Percentiles rank a stretch among this genome's conserved stretches.
Evolutionary conservation across 2,888 invertebrate species (phyloP).

Genomic region (Mesorhabditis belari): DNA sequence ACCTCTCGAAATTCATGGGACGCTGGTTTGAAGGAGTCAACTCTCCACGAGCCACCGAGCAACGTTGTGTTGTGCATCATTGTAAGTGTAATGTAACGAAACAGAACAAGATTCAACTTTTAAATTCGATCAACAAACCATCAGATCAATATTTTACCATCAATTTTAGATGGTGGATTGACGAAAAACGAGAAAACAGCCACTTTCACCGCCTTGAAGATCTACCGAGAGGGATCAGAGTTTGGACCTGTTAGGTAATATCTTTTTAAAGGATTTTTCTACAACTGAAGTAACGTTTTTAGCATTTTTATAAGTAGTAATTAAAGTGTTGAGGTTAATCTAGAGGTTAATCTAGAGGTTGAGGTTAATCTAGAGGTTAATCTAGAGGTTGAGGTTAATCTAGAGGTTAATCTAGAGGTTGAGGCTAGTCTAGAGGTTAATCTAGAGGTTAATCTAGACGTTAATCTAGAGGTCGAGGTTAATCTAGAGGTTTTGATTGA

Average conservation of each 20-base stretch:
- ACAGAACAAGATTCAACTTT: not conserved
- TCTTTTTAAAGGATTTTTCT: too few species aligned
- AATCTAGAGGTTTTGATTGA: too few species aligned
- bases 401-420: too few species aligned
- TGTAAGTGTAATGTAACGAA: slow-evolving; percentile 30
- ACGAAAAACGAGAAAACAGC: slow-evolving; percentile 53
- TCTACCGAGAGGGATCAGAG: slow-evolving; percentile 53
- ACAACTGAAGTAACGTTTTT: too few species aligned
- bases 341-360: too few species aligned
- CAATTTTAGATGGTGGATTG: slow-evolving; percentile 50
- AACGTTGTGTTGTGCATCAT: slow-evolving; percentile 53
- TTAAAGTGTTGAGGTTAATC: too few species aligned
- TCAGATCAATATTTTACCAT: not conserved
- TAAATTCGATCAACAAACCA: not conserved
- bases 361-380: too few species aligned
- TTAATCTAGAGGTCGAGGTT: too few species aligned
- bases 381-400: too few species aligned
- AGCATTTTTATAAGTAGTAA: too few species aligned
- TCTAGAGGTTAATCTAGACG: too few species aligned
- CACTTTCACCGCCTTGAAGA: slow-evolving; percentile 53
- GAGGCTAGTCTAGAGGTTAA: too few species aligned
- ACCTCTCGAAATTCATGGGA: slow-evolving; percentile 52
- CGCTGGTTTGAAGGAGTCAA: slow-evolving; percentile 53
- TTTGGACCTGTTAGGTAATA: slow-evolving; percentile 49
- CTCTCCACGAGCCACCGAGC: slow-evolving; percentile 50